Evolutionary conservation across 2,113 vertebrate species (phyloP).

Genomic region (Tenebrosternarchus preto): DNA sequence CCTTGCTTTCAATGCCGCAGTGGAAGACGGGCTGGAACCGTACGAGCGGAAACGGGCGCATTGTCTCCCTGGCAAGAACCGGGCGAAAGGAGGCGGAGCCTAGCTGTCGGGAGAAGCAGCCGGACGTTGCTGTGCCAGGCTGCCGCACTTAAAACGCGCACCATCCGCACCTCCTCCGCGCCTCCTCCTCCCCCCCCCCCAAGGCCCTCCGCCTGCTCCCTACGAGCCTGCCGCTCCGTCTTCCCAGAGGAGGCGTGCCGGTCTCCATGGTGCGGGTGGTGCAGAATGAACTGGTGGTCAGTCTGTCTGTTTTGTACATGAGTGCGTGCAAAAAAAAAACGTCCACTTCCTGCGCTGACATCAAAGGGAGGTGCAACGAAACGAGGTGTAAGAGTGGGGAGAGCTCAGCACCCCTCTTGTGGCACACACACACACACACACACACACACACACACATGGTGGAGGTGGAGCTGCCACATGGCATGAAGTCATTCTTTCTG

Average conservation of each 20-base stretch:
- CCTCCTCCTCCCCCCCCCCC: no score
- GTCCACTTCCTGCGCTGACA: not conserved
- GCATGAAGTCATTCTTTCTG: slow-evolving; percentile 47
- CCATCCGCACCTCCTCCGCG: slow-evolving; percentile 5
- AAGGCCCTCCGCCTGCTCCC: slow-evolving; percentile 64
- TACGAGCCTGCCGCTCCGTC: slow-evolving; percentile 69
- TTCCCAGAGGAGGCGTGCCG: slow-evolving; percentile 60
- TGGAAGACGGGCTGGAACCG: not conserved
- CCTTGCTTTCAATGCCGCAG: slow-evolving; percentile 12
- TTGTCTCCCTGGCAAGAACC: no score
- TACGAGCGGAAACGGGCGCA: not conserved
- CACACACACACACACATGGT: slow-evolving; percentile 39
- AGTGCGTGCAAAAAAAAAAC: not conserved
- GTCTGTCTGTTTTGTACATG: slow-evolving; percentile 16
- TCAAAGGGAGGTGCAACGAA: slow-evolving; percentile 28
- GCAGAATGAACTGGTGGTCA: slow-evolving; percentile 37
- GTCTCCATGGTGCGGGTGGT: slow-evolving; percentile 5
- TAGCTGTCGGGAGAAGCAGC: no score
- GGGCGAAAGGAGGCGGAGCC: not conserved
- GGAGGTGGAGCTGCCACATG: slow-evolving; percentile 34
- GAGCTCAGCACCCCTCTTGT: not conserved
- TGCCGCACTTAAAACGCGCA: slow-evolving; percentile 69
- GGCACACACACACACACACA: slow-evolving; percentile 34
- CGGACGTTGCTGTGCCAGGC: slow-evolving; percentile 27
- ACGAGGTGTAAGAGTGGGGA: slow-evolving; percentile 31